These are phyloP conservation scores for Enteromius afrohamiltoni DNA, from an alignment of 2,797 vertebrate species.

Conservation along the genomic window DNA sequence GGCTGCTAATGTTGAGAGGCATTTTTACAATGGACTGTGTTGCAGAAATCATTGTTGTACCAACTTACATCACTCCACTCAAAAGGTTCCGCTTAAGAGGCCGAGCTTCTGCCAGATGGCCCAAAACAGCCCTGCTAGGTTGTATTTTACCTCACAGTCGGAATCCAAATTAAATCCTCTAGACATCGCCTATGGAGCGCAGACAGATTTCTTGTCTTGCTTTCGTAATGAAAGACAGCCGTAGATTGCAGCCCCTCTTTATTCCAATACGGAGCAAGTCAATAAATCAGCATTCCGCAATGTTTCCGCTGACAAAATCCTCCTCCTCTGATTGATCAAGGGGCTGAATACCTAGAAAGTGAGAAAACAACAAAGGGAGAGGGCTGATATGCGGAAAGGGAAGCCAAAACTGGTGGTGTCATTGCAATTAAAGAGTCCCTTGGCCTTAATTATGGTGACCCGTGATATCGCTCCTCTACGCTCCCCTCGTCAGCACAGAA, in stretches of 20 bases:
- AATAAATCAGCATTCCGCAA: conserved; percentile 66
- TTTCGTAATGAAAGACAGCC: conserved; percentile 68
- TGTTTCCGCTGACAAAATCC: conserved; percentile 63
- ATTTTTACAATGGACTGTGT: conserved; percentile 96
- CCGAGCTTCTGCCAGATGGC: conserved; percentile 79
- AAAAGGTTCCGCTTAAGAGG: conserved; percentile 77
- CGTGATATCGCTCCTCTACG: conserved; percentile 79
- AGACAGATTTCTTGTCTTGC: conserved; percentile 69
- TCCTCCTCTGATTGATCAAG: conserved; percentile 82
- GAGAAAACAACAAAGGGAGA: conserved; percentile 79
- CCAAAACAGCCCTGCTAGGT: conserved; percentile 71
- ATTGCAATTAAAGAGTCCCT: conserved; percentile 97
- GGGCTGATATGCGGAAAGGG: conserved; percentile 80
- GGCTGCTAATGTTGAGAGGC: conserved; percentile 94
- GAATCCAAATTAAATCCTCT: conserved; percentile 77
- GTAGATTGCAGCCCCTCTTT: conserved; percentile 63
- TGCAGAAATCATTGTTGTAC: conserved; percentile 91
- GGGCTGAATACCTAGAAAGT: conserved; percentile 78
- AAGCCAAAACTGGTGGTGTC: conserved; percentile 92
- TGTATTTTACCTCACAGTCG: conserved; percentile 78
- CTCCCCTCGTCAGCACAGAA: conserved; percentile 77
- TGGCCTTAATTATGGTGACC: conserved; percentile 98
- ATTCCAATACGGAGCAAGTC: conserved; percentile 50
- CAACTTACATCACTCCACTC: conserved; percentile 77
- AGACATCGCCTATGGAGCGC: conserved; percentile 71